Evolutionary conservation across 2,888 invertebrate genomes (phyloP).

Genomic region (Mesorhabditis belari): DNA sequence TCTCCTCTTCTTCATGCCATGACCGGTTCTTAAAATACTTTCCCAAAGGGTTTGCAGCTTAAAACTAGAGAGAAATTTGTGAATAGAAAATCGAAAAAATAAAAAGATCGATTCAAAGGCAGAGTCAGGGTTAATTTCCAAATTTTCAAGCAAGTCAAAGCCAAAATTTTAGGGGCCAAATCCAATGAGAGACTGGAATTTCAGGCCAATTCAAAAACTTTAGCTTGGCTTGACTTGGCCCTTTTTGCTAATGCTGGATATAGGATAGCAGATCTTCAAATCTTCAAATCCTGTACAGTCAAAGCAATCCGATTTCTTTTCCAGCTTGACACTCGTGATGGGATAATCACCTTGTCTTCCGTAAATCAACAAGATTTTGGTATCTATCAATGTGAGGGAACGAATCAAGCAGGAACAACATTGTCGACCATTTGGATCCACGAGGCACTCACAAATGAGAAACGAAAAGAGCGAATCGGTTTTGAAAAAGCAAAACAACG

Average conservation of each 20-base stretch:
- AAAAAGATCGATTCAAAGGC: no score
- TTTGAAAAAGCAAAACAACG: no score
- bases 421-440: constrained; percentile 70
- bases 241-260: no score
- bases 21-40: background rate
- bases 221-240: no score
- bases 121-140: no score
- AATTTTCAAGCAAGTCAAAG: no score
- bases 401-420: constrained; percentile 81
- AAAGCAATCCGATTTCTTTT: constrained; percentile 1
- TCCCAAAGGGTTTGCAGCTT: background rate
- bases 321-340: constrained; percentile 16
- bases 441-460: constrained; percentile 27
- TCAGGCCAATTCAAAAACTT: no score
- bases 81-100: background rate
- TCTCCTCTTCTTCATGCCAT: background rate
- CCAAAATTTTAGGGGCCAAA: no score
- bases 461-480: no score
- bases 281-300: background rate
- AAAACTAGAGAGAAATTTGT: background rate
- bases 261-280: no score
- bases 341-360: constrained; percentile 12
- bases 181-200: no score
- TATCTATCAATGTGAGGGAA: constrained; percentile 87
- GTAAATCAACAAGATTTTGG: constrained; percentile 58